Base-by-base conservation (phyloP, 2,113 vertebrate species). In the Oceanites oceanicus region DNA sequence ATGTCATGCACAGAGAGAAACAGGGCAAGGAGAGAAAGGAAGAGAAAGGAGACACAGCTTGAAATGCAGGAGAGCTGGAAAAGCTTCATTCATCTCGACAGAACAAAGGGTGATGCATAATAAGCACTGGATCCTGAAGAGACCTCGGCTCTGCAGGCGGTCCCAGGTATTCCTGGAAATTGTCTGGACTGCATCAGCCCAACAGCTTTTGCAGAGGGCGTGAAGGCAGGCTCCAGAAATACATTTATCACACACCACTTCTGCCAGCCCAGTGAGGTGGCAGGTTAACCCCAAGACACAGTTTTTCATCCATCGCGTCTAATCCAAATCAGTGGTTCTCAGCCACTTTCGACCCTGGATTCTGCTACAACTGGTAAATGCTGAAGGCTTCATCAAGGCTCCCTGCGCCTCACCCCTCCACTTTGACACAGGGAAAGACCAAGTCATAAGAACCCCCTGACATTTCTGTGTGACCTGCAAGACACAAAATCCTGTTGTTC, bases 131-230 rank as follows among this genome's bases (percentile, higher is more conserved):
- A 5, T 49, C 68, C 84, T 9, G 10, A 66, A 40, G 50, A 66
- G 30, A 22, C 9, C 72, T 22, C 0, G 0, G 65, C 2, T 1
- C 61, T 1, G 3, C 4, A 6, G 55, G 47, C 0, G 15, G 11
- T 19, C 23, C 66, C 76, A 22, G 34, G 9, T 5, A 7, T 14
- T 74, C 70, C 92, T 34, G 94, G 93, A 32, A 62, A 58, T 6
- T 19, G 27, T 7, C n/a, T 9, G 65, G 36, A 18, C 13, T 0
- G 12, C 9, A 3, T 44, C 67, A 32, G 42, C 78, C 59, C 29
- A 9, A 56, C 49, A 58, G 88, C 73, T 84, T 25, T 3, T 16
- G 86, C 92, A 88, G 83, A 88, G 66, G 91, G 26, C 12, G 22
- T 45, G 66, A 81, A 88, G 92, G 77, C 88, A 94, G 94, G 55